Percentiles rank a stretch among this genome's conserved stretches.
Evolutionary conservation across 2,113 vertebrate species (phyloP).

Genomic region (Oryzias woworae): DNA sequence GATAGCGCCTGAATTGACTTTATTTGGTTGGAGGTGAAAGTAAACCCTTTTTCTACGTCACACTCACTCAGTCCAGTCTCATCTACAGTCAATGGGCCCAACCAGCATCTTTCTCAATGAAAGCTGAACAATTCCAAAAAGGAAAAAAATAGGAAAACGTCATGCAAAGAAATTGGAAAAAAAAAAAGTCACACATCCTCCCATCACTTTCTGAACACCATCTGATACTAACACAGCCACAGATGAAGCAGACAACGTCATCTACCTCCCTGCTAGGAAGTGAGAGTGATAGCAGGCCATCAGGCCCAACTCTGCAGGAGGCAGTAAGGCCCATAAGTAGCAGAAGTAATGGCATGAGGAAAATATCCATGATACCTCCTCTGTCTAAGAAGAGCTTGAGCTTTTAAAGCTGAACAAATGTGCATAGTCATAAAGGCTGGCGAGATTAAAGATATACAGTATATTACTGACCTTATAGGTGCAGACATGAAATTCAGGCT

Average conservation of each 20-base stretch:
- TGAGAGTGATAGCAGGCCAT: constrained; percentile 30
- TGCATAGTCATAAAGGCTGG: not conserved
- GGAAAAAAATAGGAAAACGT: constrained; percentile 7
- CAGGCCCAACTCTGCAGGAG: constrained; percentile 28
- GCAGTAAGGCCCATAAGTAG: constrained; percentile 14
- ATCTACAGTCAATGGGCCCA: too few species aligned
- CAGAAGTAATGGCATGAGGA: constrained; percentile 38
- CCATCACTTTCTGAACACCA: not conserved
- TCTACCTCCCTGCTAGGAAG: constrained; percentile 29
- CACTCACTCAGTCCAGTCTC: too few species aligned
- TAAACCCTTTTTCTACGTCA: too few species aligned
- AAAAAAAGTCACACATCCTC: not conserved
- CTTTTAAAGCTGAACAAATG: not conserved
- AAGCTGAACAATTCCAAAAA: not conserved
- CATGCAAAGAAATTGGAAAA: not conserved
- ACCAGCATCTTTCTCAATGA: too few species aligned
- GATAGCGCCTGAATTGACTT: too few species aligned
- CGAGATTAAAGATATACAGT: constrained; percentile 4
- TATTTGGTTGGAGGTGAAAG: too few species aligned
- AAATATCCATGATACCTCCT: constrained; percentile 22
- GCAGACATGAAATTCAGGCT: too few species aligned
- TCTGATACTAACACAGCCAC: constrained; percentile 8
- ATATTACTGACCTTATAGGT: constrained; percentile 4
- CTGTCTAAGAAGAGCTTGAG: not conserved
- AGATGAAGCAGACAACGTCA: constrained; percentile 23